A percentile compares a stretch with the other conserved stretches of the same genome.
These are phyloP conservation scores for Schizotus pectinicornis DNA, from an alignment of 2,888 invertebrate genomes.

Conservation along the genomic window DNA sequence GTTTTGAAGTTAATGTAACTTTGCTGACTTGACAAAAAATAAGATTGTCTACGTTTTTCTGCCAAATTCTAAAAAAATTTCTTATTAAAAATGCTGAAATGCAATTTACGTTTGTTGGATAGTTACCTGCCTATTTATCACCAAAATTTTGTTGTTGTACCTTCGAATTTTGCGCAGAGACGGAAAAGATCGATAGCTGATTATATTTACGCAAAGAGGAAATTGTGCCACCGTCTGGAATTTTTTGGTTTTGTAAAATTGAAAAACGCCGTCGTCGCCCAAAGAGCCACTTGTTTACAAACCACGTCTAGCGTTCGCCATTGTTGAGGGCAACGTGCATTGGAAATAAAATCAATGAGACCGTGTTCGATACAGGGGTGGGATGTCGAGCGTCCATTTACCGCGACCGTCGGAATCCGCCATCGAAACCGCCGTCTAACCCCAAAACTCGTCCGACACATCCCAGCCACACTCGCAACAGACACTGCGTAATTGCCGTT, in stretches of 20 bases:
- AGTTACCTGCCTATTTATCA: no score
- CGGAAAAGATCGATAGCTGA: no score
- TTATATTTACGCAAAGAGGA: no score
- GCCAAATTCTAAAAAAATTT: no score
- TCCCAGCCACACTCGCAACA: constrained; percentile 2
- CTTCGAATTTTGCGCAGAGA: no score
- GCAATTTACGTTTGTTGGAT: no score
- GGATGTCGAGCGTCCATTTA: constrained; percentile 24
- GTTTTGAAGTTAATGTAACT: no score
- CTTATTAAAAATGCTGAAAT: no score
- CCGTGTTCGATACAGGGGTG: constrained; percentile 36
- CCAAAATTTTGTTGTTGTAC: no score
- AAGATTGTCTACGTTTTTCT: no score
- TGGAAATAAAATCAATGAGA: constrained; percentile 48
- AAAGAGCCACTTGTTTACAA: constrained; percentile 26
- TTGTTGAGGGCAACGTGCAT: constrained; percentile 40
- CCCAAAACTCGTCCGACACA: constrained; percentile 2
- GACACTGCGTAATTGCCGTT: constrained; percentile 29
- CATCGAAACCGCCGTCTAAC: neutral
- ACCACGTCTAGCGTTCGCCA: constrained; percentile 36
- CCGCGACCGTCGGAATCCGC: neutral
- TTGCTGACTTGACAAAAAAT: no score
- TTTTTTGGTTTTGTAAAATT: no score
- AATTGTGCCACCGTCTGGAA: neutral
- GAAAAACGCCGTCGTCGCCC: neutral